Base-by-base conservation (phyloP, 92 coral and sea anemone species). In the Parazoanthus atlanticus region DNA sequence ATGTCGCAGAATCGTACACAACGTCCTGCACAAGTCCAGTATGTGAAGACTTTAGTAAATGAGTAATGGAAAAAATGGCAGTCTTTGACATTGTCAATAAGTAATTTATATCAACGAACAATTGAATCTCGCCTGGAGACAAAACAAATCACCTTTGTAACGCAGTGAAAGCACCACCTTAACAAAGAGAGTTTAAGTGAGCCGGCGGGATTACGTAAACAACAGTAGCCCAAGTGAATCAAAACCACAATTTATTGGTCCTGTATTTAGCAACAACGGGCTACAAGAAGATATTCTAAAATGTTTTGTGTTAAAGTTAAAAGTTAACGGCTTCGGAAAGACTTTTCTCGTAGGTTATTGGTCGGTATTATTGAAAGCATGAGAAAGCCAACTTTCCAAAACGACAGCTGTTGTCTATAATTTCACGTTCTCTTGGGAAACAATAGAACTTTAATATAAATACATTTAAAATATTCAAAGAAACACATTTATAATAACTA, bases 121-220 rank as follows among this genome's bases (percentile, higher is more conserved):
- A 83, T n/a, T 15, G 78, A 84, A 46, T 80, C 72, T 88, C 90
- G 74, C 80, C 41, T 36, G 67, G 74, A 56, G 56, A 69, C 78
- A 80, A 71, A 70, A 80, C 86, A 79, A 67, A 54, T 28, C 79
- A 69, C 69, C 43, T 70, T 71, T 54, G 47, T 81, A 41, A 74
- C 15, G 90, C 43, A 43, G 16, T 79, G 26, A n/a, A 66, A 67
- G 29, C 66, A 43, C 33, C 76, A 58, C n/a, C 54, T 58, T 17
- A 43, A 88, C 81, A 81, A 88, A 81, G 74, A 31, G n/a, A 61
- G 81, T 81, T 52, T 75, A 88, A 80, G 87, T 71, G 78, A 34
- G 54, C 23, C 28, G 72, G 80, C 74, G 19, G 86, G 36, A 58
- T 88, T 80, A 77, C 33, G 80, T 81, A 29, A 88, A 88, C 78